Evolutionary conservation across 2,888 invertebrate species (phyloP).

Genomic region (Patella ulyssiponensis): DNA sequence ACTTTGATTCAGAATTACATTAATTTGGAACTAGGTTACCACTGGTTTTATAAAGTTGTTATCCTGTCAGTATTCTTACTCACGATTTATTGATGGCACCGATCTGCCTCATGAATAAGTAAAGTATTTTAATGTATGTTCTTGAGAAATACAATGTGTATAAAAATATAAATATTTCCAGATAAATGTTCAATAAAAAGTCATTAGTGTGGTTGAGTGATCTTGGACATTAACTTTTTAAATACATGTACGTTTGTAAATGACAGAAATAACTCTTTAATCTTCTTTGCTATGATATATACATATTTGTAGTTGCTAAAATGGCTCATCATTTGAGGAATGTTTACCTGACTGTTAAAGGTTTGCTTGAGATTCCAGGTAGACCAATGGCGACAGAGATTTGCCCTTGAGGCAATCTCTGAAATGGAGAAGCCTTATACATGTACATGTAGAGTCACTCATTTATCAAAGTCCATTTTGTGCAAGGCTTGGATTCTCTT

Average conservation of each 20-base stretch:
- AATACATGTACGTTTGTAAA: background rate
- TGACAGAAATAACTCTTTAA: slow-evolving; percentile 10
- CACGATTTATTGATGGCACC: too few species aligned
- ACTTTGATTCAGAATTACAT: too few species aligned
- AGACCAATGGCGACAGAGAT: slow-evolving; percentile 1
- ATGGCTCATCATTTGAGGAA: slow-evolving; percentile 3
- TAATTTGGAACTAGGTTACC: too few species aligned
- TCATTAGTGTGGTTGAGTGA: too few species aligned
- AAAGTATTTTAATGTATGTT: too few species aligned
- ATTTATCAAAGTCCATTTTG: slow-evolving; percentile 5
- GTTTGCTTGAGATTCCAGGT: slow-evolving; percentile 12
- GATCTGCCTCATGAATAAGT: too few species aligned
- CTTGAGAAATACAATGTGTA: too few species aligned
- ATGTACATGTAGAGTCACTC: background rate
- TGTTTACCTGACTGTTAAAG: slow-evolving; percentile 3
- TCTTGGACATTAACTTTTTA: background rate
- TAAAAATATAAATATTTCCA: too few species aligned
- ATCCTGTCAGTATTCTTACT: too few species aligned
- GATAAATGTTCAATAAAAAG: too few species aligned
- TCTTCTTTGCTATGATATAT: background rate
- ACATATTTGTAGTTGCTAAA: slow-evolving; percentile 9
- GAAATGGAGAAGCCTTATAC: background rate
- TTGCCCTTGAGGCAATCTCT: background rate
- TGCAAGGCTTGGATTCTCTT: background rate
- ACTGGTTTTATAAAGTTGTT: too few species aligned